These are phyloP conservation scores for Podiceps cristatus DNA, from an alignment of 2,113 vertebrate genomes.

Conservation along the genomic window DNA sequence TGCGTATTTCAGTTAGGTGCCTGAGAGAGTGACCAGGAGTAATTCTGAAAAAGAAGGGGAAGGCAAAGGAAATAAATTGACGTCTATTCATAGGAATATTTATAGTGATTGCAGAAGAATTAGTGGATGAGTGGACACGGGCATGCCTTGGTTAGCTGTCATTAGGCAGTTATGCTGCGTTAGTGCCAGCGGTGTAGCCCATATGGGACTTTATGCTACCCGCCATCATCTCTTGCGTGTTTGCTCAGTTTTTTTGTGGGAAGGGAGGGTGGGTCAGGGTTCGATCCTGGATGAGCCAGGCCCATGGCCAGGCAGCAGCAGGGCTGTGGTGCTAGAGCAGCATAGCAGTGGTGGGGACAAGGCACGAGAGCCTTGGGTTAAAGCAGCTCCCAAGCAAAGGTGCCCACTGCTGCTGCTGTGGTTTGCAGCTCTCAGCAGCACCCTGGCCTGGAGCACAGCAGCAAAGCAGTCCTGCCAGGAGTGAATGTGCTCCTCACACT, in stretches of 20 bases:
- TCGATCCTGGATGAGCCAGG: background rate
- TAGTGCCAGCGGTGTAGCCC: background rate
- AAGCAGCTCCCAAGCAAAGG: background rate
- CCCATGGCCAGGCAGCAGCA: background rate
- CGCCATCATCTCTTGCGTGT: background rate
- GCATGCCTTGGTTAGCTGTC: background rate
- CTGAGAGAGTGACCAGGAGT: background rate
- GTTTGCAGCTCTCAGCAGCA: background rate
- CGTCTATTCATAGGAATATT: background rate
- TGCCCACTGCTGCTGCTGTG: background rate
- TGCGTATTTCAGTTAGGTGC: background rate
- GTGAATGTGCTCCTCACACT: background rate
- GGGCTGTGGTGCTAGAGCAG: background rate
- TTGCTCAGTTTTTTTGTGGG: background rate
- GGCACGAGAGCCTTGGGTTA: background rate
- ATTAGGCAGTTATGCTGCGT: background rate
- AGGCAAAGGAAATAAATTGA: background rate
- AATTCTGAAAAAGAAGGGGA: background rate
- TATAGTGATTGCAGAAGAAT: background rate
- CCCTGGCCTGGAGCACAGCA: background rate
- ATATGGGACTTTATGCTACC: background rate
- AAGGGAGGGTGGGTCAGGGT: background rate
- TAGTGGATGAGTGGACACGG: background rate
- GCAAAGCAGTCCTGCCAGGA: background rate
- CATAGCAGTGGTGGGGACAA: background rate